Conservation (phyloP, 2,797 vertebrate genomes). For the Tadarida brasiliensis region DNA sequence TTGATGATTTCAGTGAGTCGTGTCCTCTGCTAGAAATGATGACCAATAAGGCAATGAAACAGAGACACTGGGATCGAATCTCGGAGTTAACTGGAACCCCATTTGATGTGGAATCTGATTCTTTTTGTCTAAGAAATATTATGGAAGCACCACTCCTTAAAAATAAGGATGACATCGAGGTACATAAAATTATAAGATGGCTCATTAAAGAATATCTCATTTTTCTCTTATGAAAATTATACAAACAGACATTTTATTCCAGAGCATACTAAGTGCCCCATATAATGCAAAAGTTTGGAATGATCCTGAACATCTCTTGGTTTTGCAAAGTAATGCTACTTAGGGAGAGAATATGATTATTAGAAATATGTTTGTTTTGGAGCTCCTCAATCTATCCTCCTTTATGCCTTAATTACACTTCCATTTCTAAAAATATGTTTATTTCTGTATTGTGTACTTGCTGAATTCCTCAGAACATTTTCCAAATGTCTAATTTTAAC, state of each 20-base stretch:
- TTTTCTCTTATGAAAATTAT: constrained; percentile 38
- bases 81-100: constrained; percentile 86
- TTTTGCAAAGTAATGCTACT: constrained; percentile 32
- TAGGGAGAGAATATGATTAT: background rate
- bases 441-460: background rate
- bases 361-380: constrained; percentile 18
- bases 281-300: background rate
- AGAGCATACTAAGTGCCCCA: background rate
- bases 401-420: background rate
- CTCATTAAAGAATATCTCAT: background rate
- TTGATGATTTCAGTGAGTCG: constrained; percentile 89
- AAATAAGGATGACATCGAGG: constrained; percentile 89
- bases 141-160: constrained; percentile 89
- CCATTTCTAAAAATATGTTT: background rate
- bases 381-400: background rate
- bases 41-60: constrained; percentile 89
- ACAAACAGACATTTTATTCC: background rate
- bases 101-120: constrained; percentile 88
- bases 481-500: background rate
- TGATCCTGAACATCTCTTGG: background rate
- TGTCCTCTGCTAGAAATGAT: constrained; percentile 90
- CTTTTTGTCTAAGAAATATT: constrained; percentile 88
- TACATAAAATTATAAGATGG: constrained; percentile 27
- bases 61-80: constrained; percentile 89
- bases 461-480: background rate